Conservation (phyloP, 2,113 vertebrate genomes). For the Proteles cristata region DNA sequence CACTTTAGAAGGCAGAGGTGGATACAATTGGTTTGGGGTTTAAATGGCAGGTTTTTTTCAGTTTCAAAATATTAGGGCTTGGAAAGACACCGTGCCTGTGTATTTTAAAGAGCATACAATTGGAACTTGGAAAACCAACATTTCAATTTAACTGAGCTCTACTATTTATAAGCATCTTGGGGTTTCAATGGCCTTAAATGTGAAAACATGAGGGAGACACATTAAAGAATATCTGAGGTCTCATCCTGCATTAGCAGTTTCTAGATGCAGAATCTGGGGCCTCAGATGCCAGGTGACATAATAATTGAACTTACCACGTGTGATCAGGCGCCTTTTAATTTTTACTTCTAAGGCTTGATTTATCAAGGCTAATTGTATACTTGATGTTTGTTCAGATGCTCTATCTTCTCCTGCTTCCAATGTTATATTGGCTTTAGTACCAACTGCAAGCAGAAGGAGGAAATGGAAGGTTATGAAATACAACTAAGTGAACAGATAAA, state of each 20-base stretch:
- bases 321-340: background rate
- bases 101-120: conserved; percentile 23
- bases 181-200: background rate
- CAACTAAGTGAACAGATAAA: conserved; percentile 15
- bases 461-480: conserved; percentile 47
- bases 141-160: background rate
- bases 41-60: conserved; percentile 20
- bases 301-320: background rate
- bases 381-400: conserved; percentile 29
- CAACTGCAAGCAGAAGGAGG: background rate
- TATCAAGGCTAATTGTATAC: conserved; percentile 46
- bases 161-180: background rate
- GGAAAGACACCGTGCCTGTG: background rate
- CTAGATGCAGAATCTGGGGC: background rate
- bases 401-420: conserved; percentile 30
- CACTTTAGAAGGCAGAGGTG: background rate
- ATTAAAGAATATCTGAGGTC: background rate
- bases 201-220: background rate
- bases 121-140: background rate
- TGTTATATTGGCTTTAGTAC: background rate
- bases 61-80: conserved; percentile 25
- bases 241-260: background rate
- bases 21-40: background rate
- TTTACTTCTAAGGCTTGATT: conserved; percentile 51
- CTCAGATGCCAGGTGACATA: background rate